phyloP scores from a whole-genome alignment of 2,888 invertebrate genomes.

The Mythimna ferrago region DNA sequence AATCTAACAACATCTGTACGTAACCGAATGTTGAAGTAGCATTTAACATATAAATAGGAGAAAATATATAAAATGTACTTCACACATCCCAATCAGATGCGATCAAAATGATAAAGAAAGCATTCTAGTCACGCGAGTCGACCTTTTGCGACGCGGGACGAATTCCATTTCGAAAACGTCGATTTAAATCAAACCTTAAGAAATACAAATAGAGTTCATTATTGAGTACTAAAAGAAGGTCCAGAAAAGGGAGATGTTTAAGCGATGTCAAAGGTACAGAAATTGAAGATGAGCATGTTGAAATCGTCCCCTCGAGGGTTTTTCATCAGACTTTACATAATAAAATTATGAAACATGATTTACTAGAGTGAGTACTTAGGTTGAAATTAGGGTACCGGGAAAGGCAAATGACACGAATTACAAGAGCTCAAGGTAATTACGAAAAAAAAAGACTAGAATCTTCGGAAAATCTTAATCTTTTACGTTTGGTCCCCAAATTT shows the following conservation, averaged over 20 bases:
- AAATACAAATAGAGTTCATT: constrained; percentile 29
- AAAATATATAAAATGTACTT: constrained; percentile 48
- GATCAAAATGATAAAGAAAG: constrained; percentile 69
- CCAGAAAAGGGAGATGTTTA: constrained; percentile 53
- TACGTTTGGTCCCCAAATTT: constrained; percentile 35
- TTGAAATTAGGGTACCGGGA: constrained; percentile 36
- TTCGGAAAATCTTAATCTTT: constrained; percentile 25
- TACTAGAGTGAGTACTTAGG: constrained; percentile 50
- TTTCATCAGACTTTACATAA: constrained; percentile 63
- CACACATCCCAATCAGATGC: constrained; percentile 63
- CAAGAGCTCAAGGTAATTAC: constrained; percentile 43
- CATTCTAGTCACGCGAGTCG: constrained; percentile 70
- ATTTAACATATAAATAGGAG: constrained; percentile 41
- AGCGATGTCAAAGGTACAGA: constrained; percentile 65
- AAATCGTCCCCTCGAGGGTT: constrained; percentile 46
- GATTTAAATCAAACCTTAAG: constrained; percentile 55
- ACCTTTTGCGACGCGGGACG: constrained; percentile 60
- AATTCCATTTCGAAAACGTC: constrained; percentile 58
- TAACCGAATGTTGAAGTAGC: constrained; percentile 1
- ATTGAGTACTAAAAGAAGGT: constrained; percentile 25
- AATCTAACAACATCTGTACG: neutral
- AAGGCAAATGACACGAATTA: constrained; percentile 43
- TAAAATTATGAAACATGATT: constrained; percentile 57
- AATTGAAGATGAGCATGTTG: constrained; percentile 64
- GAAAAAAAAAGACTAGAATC: constrained; percentile 20